These are phyloP conservation scores for Enchytraeus crypticus DNA, from an alignment of 2,888 invertebrate species.

Conservation along the genomic window DNA sequence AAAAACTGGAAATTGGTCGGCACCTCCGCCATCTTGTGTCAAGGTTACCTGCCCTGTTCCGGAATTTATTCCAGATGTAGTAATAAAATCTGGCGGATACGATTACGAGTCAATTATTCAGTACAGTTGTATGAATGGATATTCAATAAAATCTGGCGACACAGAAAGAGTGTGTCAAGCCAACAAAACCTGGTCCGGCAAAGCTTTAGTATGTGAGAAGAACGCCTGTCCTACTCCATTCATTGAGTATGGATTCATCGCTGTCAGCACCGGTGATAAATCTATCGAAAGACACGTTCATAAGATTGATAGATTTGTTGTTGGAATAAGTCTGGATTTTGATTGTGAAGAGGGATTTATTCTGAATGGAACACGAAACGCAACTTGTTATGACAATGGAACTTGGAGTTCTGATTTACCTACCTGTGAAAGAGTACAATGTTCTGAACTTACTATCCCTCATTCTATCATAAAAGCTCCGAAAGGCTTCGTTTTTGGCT, in stretches of 20 bases:
- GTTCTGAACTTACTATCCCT: slow-evolving; percentile 9
- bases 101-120: slow-evolving; percentile 8
- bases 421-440: slow-evolving; percentile 27
- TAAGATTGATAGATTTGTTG: slow-evolving; percentile 8
- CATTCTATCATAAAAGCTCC: slow-evolving; percentile 5
- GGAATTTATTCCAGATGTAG: slow-evolving; percentile 7
- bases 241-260: slow-evolving; percentile 13
- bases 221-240: slow-evolving; percentile 26
- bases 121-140: slow-evolving; percentile 14
- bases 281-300: slow-evolving; percentile 10
- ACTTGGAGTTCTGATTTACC: slow-evolving; percentile 39
- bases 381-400: slow-evolving; percentile 35
- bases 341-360: slow-evolving; percentile 38
- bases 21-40: slow-evolving; percentile 57
- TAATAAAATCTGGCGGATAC: not conserved
- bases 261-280: slow-evolving; percentile 2
- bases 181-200: slow-evolving; percentile 32
- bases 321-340: slow-evolving; percentile 22
- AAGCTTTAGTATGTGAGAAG: slow-evolving; percentile 34
- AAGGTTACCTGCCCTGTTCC: not conserved
- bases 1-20: slow-evolving; percentile 61
- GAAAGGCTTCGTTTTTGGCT: slow-evolving; percentile 11
- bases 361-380: slow-evolving; percentile 30
- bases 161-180: slow-evolving; percentile 4
- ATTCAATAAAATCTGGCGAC: slow-evolving; percentile 2